These are phyloP conservation scores for Chaitophorus viminalis DNA, from an alignment of 2,888 invertebrate genomes.

Conservation along the genomic window DNA sequence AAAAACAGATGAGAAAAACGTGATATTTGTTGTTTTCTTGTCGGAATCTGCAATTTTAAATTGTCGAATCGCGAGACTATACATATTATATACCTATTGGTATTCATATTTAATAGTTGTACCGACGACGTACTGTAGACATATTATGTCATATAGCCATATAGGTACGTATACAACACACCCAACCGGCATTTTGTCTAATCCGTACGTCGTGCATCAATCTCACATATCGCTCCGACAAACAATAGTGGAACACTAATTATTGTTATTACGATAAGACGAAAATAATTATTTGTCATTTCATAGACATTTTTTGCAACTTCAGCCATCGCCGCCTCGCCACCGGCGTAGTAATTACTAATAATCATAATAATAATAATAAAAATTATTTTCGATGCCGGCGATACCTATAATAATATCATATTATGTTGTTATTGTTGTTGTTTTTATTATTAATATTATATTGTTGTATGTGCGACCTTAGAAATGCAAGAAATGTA, in stretches of 20 bases:
- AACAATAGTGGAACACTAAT: not conserved
- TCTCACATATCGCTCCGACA: not conserved
- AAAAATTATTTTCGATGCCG: no score
- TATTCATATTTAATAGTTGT: no score
- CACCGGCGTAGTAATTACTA: not conserved
- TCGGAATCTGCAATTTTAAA: not conserved
- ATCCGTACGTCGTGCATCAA: not conserved
- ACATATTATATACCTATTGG: no score
- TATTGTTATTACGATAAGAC: not conserved
- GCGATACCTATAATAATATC: no score
- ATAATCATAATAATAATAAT: not conserved
- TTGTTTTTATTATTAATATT: not conserved
- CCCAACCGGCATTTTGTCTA: not conserved
- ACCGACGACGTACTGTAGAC: no score
- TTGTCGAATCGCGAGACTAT: not conserved
- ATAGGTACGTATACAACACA: no score
- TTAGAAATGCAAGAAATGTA: not conserved
- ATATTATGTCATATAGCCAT: no score
- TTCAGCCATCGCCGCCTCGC: not conserved
- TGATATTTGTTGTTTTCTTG: not conserved
- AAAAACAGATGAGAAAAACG: no score
- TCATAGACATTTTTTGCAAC: not conserved
- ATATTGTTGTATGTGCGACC: not conserved
- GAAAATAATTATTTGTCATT: constrained; percentile 1
- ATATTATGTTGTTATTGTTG: no score